Conservation (phyloP, 2,797 vertebrate species). For the Orientallactaga sibirica region DNA sequence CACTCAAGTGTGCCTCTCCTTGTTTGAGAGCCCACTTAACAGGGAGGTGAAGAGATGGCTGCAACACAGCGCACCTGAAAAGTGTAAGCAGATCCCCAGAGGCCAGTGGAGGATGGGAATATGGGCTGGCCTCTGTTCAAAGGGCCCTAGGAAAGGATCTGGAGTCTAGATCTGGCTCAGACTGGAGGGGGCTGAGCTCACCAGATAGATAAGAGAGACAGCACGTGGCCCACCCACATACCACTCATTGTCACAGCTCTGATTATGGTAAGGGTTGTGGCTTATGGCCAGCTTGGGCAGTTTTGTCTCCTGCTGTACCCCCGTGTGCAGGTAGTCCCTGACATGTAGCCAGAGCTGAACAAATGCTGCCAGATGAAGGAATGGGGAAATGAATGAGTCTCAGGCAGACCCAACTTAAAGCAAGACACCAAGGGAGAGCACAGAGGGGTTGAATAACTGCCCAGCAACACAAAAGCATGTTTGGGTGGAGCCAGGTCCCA, state of each 20-base stretch:
- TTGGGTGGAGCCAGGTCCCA: rapidly evolving
- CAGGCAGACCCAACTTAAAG: neutral
- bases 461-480: neutral
- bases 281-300: neutral
- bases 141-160: neutral
- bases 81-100: neutral
- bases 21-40: neutral
- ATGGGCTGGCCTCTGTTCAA: neutral
- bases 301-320: neutral
- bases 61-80: neutral
- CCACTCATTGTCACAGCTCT: too few species aligned
- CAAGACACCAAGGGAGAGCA: neutral
- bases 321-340: neutral
- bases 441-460: neutral
- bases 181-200: neutral
- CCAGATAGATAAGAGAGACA: neutral
- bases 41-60: neutral
- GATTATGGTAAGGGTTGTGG: neutral
- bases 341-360: neutral
- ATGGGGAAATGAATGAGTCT: neutral
- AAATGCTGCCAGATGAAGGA: rapidly evolving
- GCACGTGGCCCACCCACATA: neutral
- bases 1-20: neutral
- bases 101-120: too few species aligned
- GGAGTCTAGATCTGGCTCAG: neutral